These are phyloP conservation scores for Lysandra coridon DNA, from an alignment of 2,888 invertebrate species.

Conservation along the genomic window DNA sequence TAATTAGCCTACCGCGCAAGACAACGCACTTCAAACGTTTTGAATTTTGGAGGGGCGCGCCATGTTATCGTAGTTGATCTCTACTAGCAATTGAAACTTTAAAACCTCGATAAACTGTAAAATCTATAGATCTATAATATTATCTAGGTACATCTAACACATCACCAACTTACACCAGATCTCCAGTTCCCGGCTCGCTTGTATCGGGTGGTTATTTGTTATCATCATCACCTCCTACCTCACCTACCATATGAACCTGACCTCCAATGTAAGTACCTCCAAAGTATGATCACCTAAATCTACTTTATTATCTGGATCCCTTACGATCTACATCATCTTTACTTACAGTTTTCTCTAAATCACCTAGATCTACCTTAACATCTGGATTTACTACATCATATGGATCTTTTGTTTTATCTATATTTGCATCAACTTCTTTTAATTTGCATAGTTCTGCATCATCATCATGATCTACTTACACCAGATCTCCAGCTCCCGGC, in stretches of 20 bases:
- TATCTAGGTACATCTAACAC: too few relatives aligned
- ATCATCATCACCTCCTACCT: conserved; percentile 83
- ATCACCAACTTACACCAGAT: conserved; percentile 86
- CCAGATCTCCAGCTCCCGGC: conserved; percentile 88
- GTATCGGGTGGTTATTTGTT: conserved; percentile 87
- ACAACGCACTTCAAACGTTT: too few relatives aligned
- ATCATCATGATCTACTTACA: conserved; percentile 79
- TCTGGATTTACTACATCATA: neutral
- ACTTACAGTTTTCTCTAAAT: neutral
- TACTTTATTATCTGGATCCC: neutral
- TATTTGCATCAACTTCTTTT: neutral
- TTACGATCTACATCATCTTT: neutral
- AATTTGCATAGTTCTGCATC: neutral
- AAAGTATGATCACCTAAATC: neutral
- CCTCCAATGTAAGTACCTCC: too few relatives aligned
- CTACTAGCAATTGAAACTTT: too few relatives aligned
- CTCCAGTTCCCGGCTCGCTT: conserved; percentile 85
- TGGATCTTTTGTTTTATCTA: neutral
- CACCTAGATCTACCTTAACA: neutral
- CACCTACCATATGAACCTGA: too few relatives aligned
- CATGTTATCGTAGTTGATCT: too few relatives aligned
- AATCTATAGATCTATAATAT: too few relatives aligned
- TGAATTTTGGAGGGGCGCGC: too few relatives aligned
- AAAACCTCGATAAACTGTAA: too few relatives aligned
- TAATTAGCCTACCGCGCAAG: too few relatives aligned